Percentiles rank a stretch among this genome's conserved stretches.
Conservation (phyloP, 2,113 vertebrate species). For the Sterna hirundo region DNA sequence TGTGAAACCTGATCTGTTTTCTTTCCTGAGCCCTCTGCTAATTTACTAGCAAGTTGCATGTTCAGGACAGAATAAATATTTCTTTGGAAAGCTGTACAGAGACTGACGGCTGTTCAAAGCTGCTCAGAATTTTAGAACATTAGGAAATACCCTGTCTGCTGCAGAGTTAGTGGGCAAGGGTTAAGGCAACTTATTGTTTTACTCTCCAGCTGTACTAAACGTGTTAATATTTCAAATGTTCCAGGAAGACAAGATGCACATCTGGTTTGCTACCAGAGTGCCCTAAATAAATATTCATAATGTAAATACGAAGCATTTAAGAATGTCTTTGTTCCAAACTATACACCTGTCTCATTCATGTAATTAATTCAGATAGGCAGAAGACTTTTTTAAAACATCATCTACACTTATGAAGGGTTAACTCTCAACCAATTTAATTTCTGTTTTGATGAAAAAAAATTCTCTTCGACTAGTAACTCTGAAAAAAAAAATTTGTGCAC, state of each 20-base stretch:
- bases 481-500: neutral
- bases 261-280: neutral
- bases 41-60: neutral
- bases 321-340: neutral
- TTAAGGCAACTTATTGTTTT: neutral
- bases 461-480: neutral
- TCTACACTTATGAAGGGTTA: neutral
- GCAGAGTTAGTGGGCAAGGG: neutral
- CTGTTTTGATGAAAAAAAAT: neutral
- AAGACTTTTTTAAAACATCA: neutral
- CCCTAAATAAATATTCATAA: neutral
- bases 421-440: neutral
- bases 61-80: slow-evolving; percentile 3
- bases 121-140: neutral
- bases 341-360: neutral
- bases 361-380: neutral
- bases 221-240: neutral
- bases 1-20: neutral
- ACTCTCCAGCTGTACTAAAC: neutral
- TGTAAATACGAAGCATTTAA: neutral
- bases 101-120: neutral
- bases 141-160: neutral
- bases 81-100: neutral
- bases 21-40: neutral
- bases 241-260: neutral